A percentile compares a stretch with the other conserved stretches of the same genome.
These are phyloP conservation scores for Alauda arvensis DNA, from an alignment of 2,797 vertebrate genomes.

Conservation along the genomic window DNA sequence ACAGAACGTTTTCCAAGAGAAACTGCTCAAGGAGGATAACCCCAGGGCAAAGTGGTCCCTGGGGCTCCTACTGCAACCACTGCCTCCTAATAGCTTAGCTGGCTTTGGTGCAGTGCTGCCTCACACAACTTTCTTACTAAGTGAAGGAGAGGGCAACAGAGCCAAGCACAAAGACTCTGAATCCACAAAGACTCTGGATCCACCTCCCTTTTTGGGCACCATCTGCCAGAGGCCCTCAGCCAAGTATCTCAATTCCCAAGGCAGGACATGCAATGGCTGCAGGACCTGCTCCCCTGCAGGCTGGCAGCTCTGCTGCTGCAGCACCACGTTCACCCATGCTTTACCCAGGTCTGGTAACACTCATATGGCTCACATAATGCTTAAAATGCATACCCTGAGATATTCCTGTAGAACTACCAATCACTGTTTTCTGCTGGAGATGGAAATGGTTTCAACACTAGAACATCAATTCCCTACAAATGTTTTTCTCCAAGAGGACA, in stretches of 20 bases:
- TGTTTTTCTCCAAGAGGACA: neutral
- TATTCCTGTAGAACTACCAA: rapidly evolving
- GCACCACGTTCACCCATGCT: neutral
- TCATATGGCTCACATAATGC: neutral
- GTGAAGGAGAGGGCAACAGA: neutral
- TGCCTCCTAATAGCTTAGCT: neutral
- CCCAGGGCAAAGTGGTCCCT: neutral
- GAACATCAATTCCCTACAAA: neutral
- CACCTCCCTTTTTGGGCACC: neutral
- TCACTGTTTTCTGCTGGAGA: neutral
- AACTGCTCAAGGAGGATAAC: neutral
- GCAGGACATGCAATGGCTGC: rapidly evolving
- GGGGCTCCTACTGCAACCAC: neutral
- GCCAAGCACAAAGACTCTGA: neutral
- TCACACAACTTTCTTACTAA: neutral
- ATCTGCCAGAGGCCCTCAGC: rapidly evolving
- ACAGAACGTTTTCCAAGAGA: neutral
- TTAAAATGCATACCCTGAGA: neutral
- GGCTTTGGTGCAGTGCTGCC: neutral
- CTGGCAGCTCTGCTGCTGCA: neutral
- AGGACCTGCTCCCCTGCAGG: rapidly evolving
- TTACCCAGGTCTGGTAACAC: neutral
- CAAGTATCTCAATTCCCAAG: neutral
- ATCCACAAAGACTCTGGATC: neutral
- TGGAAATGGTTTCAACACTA: neutral